These are phyloP conservation scores for Venusia cambrica DNA, from an alignment of 2,888 invertebrate species.

Conservation along the genomic window DNA sequence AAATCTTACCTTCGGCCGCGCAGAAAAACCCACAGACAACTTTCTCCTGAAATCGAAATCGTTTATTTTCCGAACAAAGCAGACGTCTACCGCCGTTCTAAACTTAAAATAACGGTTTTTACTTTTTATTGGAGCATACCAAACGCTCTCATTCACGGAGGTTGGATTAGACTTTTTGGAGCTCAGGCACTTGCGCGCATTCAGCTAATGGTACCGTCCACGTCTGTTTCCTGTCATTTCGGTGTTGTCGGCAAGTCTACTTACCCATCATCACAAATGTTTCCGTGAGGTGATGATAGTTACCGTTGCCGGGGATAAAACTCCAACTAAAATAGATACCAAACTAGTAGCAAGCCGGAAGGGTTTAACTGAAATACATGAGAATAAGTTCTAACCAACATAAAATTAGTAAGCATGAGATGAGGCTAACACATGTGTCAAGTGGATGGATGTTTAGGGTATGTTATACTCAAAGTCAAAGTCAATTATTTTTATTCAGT, in stretches of 20 bases:
- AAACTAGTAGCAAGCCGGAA: no score
- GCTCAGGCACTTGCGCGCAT: slow-evolving; percentile 13
- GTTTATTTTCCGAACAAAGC: slow-evolving; percentile 32
- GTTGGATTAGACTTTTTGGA: slow-evolving; percentile 13
- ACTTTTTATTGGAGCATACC: slow-evolving; percentile 67
- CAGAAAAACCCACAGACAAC: slow-evolving; percentile 11
- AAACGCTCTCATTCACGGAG: slow-evolving; percentile 58
- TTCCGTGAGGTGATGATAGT: slow-evolving; percentile 8
- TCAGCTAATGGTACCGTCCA: slow-evolving; percentile 8
- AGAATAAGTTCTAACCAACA: no score
- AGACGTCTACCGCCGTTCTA: slow-evolving; percentile 20
- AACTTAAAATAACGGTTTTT: slow-evolving; percentile 51
- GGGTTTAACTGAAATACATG: no score
- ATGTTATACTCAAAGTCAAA: no score
- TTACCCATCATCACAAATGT: slow-evolving; percentile 3
- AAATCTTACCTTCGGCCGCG: background rate
- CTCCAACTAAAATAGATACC: no score
- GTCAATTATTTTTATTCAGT: no score
- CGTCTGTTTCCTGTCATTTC: slow-evolving; percentile 21
- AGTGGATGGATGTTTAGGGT: no score
- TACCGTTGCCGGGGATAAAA: background rate
- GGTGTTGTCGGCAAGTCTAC: slow-evolving; percentile 1
- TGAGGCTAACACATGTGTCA: no score
- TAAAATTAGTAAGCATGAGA: no score
- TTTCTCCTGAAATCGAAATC: slow-evolving; percentile 29